These are phyloP conservation scores for Prunella fulvescens DNA, from an alignment of 2,113 vertebrate species.

Conservation along the genomic window DNA sequence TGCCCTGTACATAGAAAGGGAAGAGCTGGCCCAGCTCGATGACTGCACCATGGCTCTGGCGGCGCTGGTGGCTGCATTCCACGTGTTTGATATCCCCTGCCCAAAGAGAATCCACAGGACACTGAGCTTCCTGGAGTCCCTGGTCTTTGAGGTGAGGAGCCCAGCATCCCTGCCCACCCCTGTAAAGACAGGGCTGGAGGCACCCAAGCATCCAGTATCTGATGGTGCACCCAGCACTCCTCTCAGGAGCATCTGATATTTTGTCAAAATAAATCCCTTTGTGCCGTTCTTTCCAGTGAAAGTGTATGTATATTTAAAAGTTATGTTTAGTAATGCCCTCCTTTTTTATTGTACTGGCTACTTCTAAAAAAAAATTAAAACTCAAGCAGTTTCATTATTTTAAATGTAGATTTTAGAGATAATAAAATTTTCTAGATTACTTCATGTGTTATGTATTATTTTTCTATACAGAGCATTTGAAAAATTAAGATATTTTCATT, in stretches of 20 bases:
- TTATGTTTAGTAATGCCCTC: not conserved
- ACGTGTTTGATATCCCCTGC: conserved; percentile 36
- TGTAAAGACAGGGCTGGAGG: not conserved
- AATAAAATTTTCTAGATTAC: not conserved
- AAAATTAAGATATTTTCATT: not conserved
- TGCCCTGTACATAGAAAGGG: conserved; percentile 58
- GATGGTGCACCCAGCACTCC: not conserved
- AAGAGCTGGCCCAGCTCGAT: conserved; percentile 45
- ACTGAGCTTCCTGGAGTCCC: conserved; percentile 61
- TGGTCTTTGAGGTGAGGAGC: conserved; percentile 56
- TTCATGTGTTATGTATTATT: not conserved
- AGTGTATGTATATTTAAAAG: not conserved
- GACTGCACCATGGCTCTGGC: conserved; percentile 65
- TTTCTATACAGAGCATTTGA: not conserved
- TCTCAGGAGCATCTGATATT: not conserved
- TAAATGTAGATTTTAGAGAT: not conserved
- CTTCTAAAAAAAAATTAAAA: not conserved
- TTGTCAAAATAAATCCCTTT: not conserved
- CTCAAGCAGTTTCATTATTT: not conserved
- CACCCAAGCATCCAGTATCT: not conserved
- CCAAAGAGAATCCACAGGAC: conserved; percentile 60
- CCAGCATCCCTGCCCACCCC: not conserved
- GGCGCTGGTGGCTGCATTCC: conserved; percentile 50
- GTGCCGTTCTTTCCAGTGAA: not conserved
- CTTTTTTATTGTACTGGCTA: not conserved